These are phyloP conservation scores for Chionoecetes opilio DNA, from an alignment of 1,140 invertebrate species.

Conservation along the genomic window DNA sequence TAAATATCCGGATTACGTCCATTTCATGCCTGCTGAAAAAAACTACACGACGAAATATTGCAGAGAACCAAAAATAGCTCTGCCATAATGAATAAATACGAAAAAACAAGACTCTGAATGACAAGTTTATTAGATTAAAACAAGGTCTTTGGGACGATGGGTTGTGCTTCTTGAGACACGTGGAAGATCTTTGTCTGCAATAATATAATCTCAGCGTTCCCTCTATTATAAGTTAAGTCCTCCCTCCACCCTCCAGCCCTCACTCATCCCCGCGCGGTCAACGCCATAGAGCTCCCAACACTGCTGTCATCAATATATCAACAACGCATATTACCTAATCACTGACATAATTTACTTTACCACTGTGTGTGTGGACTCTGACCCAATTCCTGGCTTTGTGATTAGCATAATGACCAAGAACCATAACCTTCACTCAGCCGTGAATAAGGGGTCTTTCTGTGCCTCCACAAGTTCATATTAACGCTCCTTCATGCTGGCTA, in stretches of 20 bases:
- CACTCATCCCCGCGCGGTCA: not conserved
- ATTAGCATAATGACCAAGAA: conserved; percentile 11
- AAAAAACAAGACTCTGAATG: too few relatives aligned
- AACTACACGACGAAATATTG: not conserved
- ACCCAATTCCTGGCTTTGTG: not conserved
- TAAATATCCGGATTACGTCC: conserved; percentile 31
- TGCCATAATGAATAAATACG: not conserved
- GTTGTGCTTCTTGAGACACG: not conserved
- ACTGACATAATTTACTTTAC: not conserved
- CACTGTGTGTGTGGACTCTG: not conserved
- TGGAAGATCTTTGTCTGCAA: too few relatives aligned
- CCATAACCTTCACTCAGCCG: not conserved
- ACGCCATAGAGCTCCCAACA: not conserved
- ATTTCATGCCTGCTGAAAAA: not conserved
- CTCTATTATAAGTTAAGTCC: too few relatives aligned
- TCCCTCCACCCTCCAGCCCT: not conserved
- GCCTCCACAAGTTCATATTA: not conserved
- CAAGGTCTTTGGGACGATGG: not conserved
- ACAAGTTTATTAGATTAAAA: not conserved
- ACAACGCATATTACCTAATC: not conserved
- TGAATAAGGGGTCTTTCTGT: not conserved
- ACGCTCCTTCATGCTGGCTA: not conserved
- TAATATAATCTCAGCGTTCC: too few relatives aligned
- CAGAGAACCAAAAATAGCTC: not conserved
- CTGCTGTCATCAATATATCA: not conserved